Evolutionary conservation across 1,140 invertebrate genomes (phyloP).

Genomic region (Drosophila ironensis): DNA sequence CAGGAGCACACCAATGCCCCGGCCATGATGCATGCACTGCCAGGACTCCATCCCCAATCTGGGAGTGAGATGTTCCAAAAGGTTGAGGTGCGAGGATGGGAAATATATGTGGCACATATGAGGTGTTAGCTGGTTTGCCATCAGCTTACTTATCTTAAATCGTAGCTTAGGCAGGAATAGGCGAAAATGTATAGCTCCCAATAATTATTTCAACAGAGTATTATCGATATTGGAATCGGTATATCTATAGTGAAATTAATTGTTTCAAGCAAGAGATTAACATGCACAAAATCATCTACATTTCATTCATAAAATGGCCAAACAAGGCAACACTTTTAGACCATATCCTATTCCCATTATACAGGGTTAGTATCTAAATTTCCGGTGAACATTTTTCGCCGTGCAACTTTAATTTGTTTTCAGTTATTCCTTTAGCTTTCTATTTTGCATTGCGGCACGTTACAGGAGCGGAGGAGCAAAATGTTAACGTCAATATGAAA

Average conservation of each 20-base stretch:
- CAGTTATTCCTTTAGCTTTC: conserved; percentile 11
- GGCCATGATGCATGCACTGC: conserved; percentile 46
- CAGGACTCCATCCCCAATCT: not conserved
- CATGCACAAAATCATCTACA: not conserved
- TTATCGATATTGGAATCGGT: too few relatives aligned
- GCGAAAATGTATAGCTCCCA: too few relatives aligned
- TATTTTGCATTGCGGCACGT: conserved; percentile 43
- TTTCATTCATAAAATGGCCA: too few relatives aligned
- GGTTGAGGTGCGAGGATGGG: conserved; percentile 12
- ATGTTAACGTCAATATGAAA: conserved; percentile 70
- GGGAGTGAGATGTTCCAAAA: conserved; percentile 28
- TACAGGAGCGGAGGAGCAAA: conserved; percentile 42
- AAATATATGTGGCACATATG: not conserved
- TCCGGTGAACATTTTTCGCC: conserved; percentile 3
- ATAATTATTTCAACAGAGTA: not conserved
- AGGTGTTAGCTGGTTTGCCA: conserved; percentile 32
- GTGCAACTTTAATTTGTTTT: conserved; percentile 23
- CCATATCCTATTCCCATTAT: not conserved
- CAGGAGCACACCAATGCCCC: conserved; percentile 57
- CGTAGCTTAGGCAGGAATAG: not conserved
- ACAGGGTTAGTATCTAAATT: not conserved
- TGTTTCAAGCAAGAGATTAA: not conserved
- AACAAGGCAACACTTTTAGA: too few relatives aligned
- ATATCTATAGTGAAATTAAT: too few relatives aligned
- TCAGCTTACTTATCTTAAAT: conserved; percentile 59